Percentiles rank a stretch among this genome's conserved stretches.
Evolutionary conservation across 2,888 invertebrate genomes (phyloP).

Genomic region (Himalopsyche tibetana): DNA sequence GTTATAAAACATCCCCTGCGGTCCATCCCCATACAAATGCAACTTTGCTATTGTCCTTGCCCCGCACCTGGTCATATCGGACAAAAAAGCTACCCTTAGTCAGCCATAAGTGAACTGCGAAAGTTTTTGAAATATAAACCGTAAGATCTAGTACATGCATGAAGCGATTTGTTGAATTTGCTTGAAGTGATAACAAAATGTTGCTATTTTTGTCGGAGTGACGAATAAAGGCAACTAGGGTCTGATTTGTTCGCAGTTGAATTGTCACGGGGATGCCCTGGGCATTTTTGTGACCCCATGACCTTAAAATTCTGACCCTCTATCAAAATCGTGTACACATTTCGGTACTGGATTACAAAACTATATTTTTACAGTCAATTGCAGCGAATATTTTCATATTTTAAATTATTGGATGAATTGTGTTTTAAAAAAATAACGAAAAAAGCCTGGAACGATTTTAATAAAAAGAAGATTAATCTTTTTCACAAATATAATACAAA

Average conservation of each 20-base stretch:
- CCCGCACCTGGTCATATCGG: conserved; percentile 61
- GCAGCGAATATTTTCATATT: too few species aligned
- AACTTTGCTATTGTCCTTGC: conserved; percentile 49
- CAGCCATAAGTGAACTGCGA: conserved; percentile 31
- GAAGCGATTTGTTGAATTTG: conserved; percentile 11
- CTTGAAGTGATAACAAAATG: conserved; percentile 3
- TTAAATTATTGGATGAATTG: too few species aligned
- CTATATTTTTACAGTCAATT: neutral
- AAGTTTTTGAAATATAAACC: neutral
- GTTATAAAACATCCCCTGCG: conserved; percentile 61
- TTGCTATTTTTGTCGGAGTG: conserved; percentile 13
- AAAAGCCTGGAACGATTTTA: too few species aligned
- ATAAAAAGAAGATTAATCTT: too few species aligned
- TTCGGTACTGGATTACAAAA: neutral
- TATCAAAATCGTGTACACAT: conserved; percentile 2
- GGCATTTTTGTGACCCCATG: conserved; percentile 64
- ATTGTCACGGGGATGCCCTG: conserved; percentile 54
- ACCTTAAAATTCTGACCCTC: conserved; percentile 65
- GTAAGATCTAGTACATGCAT: neutral
- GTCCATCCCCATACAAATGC: conserved; percentile 61
- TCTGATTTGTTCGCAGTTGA: conserved; percentile 57
- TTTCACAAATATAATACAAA: too few species aligned
- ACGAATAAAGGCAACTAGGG: conserved; percentile 46
- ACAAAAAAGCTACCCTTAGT: conserved; percentile 38
- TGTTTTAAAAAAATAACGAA: too few species aligned